A percentile compares a stretch with the other conserved stretches of the same genome.
These are phyloP conservation scores for Dynastes tityus DNA, from an alignment of 2,888 invertebrate genomes.

Conservation along the genomic window DNA sequence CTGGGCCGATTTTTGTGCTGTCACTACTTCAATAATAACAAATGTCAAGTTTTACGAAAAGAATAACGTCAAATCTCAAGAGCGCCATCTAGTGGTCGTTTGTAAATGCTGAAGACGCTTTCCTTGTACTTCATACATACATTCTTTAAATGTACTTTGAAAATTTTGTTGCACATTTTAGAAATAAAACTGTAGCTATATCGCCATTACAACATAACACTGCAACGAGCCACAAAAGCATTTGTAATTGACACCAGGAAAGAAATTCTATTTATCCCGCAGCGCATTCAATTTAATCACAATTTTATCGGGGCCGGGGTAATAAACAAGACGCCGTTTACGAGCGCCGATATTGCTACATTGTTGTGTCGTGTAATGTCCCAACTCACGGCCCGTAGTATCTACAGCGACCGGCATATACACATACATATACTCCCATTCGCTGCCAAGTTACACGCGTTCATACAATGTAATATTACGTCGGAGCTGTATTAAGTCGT, in stretches of 20 bases:
- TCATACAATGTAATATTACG: slow-evolving; percentile 13
- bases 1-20: too few species aligned
- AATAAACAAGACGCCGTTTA: slow-evolving; percentile 44
- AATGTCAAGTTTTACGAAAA: too few species aligned
- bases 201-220: not conserved
- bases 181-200: too few species aligned
- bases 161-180: too few species aligned
- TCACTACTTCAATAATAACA: too few species aligned
- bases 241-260: slow-evolving; percentile 14
- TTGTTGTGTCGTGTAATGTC: slow-evolving; percentile 27
- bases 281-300: slow-evolving; percentile 45
- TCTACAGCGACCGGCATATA: not conserved
- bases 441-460: not conserved
- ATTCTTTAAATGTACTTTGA: too few species aligned
- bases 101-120: too few species aligned
- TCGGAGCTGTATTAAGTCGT: slow-evolving; percentile 21
- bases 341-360: slow-evolving; percentile 43
- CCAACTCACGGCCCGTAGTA: not conserved
- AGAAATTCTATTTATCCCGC: slow-evolving; percentile 21
- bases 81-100: too few species aligned
- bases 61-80: too few species aligned
- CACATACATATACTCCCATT: slow-evolving; percentile 23
- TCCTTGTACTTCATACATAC: too few species aligned
- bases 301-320: slow-evolving; percentile 32
- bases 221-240: not conserved